Conservation (phyloP, 2,113 vertebrate genomes). For the Apistogramma diplotaenia region DNA sequence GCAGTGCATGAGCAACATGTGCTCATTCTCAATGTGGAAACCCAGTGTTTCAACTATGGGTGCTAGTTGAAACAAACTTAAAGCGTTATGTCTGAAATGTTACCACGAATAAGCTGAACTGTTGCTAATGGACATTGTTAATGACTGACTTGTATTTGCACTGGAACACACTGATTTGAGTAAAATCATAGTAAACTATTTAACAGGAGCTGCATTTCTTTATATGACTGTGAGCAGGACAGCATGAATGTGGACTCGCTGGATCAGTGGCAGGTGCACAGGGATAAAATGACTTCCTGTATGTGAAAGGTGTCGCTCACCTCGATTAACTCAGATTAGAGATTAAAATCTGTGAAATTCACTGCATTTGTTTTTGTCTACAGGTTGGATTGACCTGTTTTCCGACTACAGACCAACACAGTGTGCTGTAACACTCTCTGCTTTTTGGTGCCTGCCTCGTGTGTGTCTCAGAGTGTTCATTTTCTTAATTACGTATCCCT, state of each 20-base stretch:
- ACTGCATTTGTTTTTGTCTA: too few species aligned
- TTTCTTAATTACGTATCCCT: background rate
- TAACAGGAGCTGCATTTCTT: background rate
- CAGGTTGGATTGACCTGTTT: too few species aligned
- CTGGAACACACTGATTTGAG: conserved; percentile 91
- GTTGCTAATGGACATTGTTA: conserved; percentile 69
- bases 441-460: background rate
- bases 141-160: conserved; percentile 80
- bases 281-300: background rate
- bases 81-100: conserved; percentile 32
- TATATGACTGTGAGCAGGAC: too few species aligned
- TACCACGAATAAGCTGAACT: conserved; percentile 75
- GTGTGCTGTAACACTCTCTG: background rate
- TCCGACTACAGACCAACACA: background rate
- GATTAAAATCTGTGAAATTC: too few species aligned
- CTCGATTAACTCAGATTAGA: too few species aligned
- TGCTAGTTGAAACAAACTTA: conserved; percentile 64
- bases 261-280: background rate
- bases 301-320: too few species aligned
- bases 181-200: conserved; percentile 76
- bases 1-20: conserved; percentile 19
- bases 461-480: background rate
- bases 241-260: fast-evolving
- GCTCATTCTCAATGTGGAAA: conserved; percentile 23
- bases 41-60: conserved; percentile 62